Conservation (phyloP, 2,113 vertebrate genomes). For the rabbit (Oryctolagus cuniculus) region DNA sequence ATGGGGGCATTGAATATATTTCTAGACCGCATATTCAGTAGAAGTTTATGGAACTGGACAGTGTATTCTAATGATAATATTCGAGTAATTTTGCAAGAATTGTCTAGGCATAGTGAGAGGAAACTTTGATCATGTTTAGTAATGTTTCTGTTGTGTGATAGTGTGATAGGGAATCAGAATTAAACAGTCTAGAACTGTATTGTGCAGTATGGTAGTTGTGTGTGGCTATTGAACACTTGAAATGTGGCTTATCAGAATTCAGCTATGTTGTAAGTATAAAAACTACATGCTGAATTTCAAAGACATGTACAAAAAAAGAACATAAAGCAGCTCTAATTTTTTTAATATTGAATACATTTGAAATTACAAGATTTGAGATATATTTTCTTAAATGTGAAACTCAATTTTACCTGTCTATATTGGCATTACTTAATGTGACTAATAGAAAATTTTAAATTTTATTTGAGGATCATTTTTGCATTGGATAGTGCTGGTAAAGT, state of each 20-base stretch:
- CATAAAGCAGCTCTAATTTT: not conserved
- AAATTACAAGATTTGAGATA: not conserved
- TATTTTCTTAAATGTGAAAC: not conserved
- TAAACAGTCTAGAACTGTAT: not conserved
- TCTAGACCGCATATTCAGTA: not conserved
- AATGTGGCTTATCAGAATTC: not conserved
- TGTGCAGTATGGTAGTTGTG: not conserved
- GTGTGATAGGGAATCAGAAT: constrained; percentile 19
- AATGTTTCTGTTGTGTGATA: constrained; percentile 27
- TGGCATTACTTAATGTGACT: not conserved
- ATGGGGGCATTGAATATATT: constrained; percentile 12
- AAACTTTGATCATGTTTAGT: constrained; percentile 6
- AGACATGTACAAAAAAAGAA: not conserved
- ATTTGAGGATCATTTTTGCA: not conserved
- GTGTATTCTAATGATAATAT: not conserved
- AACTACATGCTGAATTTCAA: not conserved
- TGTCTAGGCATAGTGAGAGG: not conserved
- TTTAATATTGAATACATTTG: constrained; percentile 17
- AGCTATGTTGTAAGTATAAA: not conserved
- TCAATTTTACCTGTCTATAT: not conserved
- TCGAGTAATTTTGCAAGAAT: constrained; percentile 17
- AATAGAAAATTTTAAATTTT: constrained; percentile 49
- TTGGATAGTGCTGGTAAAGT: constrained; percentile 14
- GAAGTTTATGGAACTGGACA: not conserved
- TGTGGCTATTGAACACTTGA: not conserved